Evolutionary conservation across 2,888 invertebrate species (phyloP), one percentile per base, ranked within the genome.

Genomic region (Byasa hedistus): DNA sequence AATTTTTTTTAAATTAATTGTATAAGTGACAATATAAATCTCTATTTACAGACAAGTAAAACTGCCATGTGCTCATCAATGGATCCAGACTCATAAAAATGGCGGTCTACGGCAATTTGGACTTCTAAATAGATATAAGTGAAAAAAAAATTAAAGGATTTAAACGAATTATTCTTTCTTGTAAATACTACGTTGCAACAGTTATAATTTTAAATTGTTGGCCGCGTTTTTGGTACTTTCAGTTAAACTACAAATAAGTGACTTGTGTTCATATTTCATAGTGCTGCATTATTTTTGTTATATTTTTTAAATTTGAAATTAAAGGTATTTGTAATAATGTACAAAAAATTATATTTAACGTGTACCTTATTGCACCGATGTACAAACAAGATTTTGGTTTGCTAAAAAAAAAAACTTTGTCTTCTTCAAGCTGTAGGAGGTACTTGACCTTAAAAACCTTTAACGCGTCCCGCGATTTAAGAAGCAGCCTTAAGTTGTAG

Each of bases 21-120:
- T 15, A 48, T 48, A n/a, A 19, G 1, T 39, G 15, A 3, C n/a
- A 48, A 48, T 12, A n/a, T 48, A 19, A n/a, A 48, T 48, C 19
- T 70, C 65, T 77, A 73, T 69, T 89, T 87, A 71, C 87, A 89
- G 89, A 87, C 86, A 10, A 89, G 87, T 74, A 89, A 89, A 81
- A 82, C 80, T 19, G 80, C 85, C 32, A 81, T 86, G 54, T 87
- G 82, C 70, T 75, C 83, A 0, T 85, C 86, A 17, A 83, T 81
- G 60, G 88, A 89, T 71, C 83, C 82, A 8, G 85, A 87, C 76
- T 80, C 84, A 64, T 85, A 84, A 73, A 71, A 74, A 71, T 76
- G 75, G 68, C 7, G 7, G 24, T 8, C 10, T 22, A 22, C 10
- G 15, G 48, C 48, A 22, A n/a, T 54, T n/a, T 54, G 3, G 15